A percentile compares a stretch with the other conserved stretches of the same genome.
Evolutionary conservation across 2,113 vertebrate species (phyloP).

Genomic region (Oplegnathus fasciatus): DNA sequence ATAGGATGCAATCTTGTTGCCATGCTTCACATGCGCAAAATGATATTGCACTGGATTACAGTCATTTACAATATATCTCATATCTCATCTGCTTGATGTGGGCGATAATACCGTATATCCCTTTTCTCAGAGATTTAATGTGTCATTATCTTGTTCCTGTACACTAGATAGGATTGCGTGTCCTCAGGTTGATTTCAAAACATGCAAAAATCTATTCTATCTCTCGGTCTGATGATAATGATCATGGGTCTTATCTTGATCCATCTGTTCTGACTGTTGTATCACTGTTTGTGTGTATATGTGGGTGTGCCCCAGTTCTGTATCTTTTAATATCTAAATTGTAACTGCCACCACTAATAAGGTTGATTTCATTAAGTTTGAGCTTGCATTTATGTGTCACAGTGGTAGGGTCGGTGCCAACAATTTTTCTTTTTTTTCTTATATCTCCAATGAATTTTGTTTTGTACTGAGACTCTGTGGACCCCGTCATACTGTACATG

Average conservation of each 20-base stretch:
- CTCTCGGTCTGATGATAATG: slow-evolving; percentile 15
- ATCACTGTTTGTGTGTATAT: background rate
- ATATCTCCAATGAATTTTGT: background rate
- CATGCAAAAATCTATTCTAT: slow-evolving; percentile 4
- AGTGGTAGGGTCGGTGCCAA: background rate
- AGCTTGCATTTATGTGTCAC: background rate
- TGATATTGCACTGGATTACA: background rate
- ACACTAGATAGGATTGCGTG: background rate
- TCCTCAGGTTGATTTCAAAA: slow-evolving; percentile 23
- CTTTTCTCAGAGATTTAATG: background rate
- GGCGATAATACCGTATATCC: slow-evolving; percentile 21
- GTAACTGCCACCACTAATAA: slow-evolving; percentile 18
- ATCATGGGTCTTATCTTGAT: slow-evolving; percentile 26
- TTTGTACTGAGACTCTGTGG: background rate
- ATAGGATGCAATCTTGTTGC: background rate
- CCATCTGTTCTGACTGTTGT: background rate
- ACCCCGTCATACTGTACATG: background rate
- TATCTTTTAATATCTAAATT: slow-evolving; percentile 13
- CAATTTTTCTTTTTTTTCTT: background rate
- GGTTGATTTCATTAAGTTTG: slow-evolving; percentile 12
- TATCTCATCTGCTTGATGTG: slow-evolving; percentile 13
- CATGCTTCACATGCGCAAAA: background rate
- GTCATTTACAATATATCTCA: background rate
- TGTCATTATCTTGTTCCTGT: slow-evolving; percentile 7
- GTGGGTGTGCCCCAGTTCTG: background rate